phyloP scores from a whole-genome alignment of 2,113 vertebrate species.

The Callopanchax toddi region DNA sequence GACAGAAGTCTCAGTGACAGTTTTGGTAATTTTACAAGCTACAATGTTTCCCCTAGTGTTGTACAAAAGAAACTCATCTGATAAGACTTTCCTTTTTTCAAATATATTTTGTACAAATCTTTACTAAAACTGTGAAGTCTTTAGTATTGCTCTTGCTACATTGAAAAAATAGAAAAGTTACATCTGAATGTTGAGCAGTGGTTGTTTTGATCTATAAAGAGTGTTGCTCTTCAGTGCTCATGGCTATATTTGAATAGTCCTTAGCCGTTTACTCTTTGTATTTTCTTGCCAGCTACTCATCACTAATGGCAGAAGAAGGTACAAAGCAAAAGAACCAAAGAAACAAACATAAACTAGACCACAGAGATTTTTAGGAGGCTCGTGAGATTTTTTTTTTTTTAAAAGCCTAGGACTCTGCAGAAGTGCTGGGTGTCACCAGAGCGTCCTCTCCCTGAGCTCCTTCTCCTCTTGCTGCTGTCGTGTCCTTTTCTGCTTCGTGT shows the following conservation, averaged over 20 bases:
- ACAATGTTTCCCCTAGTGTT: constrained; percentile 57
- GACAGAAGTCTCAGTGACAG: constrained; percentile 58
- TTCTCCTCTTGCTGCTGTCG: constrained; percentile 35
- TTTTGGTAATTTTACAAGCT: constrained; percentile 69
- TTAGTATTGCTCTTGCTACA: constrained; percentile 81
- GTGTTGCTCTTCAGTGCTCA: constrained; percentile 59
- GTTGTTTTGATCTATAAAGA: constrained; percentile 57
- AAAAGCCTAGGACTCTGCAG: constrained; percentile 60
- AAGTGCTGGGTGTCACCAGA: constrained; percentile 31
- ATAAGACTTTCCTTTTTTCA: constrained; percentile 21
- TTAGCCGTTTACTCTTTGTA: constrained; percentile 37
- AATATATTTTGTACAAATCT: constrained; percentile 43
- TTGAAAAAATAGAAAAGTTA: constrained; percentile 77
- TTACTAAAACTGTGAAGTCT: constrained; percentile 66
- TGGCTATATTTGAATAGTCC: constrained; percentile 72
- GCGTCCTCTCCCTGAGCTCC: constrained; percentile 64
- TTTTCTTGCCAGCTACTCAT: constrained; percentile 26
- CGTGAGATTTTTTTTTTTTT: no score
- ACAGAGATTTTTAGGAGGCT: constrained; percentile 52
- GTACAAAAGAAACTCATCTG: constrained; percentile 58
- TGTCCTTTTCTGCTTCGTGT: constrained; percentile 69
- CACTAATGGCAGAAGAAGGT: constrained; percentile 37
- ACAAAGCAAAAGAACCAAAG: constrained; percentile 23
- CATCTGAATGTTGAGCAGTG: constrained; percentile 66
- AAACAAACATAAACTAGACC: constrained; percentile 68